Conservation (phyloP, 2,888 invertebrate species). For the Conomelus anceps region DNA sequence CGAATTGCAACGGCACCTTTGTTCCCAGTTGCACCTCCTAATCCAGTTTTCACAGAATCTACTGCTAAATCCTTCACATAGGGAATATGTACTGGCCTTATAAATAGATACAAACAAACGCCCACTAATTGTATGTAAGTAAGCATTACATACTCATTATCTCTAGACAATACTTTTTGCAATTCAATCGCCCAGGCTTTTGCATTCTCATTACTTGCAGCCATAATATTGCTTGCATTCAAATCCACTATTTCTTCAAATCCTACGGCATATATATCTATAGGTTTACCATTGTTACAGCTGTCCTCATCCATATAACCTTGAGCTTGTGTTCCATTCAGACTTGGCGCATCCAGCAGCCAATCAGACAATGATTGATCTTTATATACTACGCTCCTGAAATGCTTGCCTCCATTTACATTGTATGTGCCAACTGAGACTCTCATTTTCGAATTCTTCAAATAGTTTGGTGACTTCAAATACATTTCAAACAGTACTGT, state of each 20-base stretch:
- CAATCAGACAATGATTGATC: constrained; percentile 80
- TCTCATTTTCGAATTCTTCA: constrained; percentile 55
- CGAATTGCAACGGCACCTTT: constrained; percentile 94
- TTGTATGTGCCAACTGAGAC: constrained; percentile 96
- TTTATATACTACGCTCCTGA: constrained; percentile 91
- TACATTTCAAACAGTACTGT: constrained; percentile 79
- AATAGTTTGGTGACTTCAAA: constrained; percentile 48
- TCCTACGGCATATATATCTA: constrained; percentile 95
- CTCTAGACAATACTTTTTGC: constrained; percentile 82
- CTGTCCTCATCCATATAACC: constrained; percentile 33
- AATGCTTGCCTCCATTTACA: constrained; percentile 98
- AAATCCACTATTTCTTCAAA: constrained; percentile 99
- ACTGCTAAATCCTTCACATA: constrained; percentile 87
- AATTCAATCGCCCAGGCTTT: constrained; percentile 93
- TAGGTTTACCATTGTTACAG: constrained; percentile 51
- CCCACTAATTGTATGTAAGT: constrained; percentile 95
- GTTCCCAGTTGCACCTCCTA: constrained; percentile 87
- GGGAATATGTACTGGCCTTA: constrained; percentile 81
- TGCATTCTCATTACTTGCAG: constrained; percentile 87
- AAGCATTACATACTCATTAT: constrained; percentile 79
- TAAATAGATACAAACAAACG: constrained; percentile 92
- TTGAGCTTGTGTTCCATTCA: constrained; percentile 39
- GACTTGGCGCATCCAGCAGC: constrained; percentile 72
- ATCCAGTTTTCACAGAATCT: constrained; percentile 95
- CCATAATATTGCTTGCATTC: constrained; percentile 97